Evolutionary conservation across 2,888 invertebrate genomes (phyloP).

Genomic region (Latrodectus elegans): DNA sequence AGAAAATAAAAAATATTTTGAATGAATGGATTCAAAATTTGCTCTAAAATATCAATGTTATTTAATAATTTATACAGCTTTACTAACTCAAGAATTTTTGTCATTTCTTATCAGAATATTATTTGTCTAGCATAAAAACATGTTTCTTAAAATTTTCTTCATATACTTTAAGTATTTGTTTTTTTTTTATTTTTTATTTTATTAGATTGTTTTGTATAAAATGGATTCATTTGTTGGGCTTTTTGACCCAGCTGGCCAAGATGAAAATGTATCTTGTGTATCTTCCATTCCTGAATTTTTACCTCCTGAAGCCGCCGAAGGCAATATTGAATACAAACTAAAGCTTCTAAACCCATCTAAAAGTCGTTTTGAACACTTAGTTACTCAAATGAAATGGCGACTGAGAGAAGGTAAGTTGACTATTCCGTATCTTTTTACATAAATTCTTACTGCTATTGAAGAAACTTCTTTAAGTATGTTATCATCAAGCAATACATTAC

Average conservation of each 20-base stretch:
- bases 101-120: too few relatives aligned
- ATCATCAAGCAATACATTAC: neutral
- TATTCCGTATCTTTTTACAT: neutral
- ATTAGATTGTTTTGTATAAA: neutral
- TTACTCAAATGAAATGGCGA: constrained; percentile 99
- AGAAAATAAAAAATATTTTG: too few relatives aligned
- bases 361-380: constrained; percentile 93
- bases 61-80: too few relatives aligned
- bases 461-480: neutral
- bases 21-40: too few relatives aligned
- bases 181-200: too few relatives aligned
- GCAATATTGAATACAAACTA: constrained; percentile 96
- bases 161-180: too few relatives aligned
- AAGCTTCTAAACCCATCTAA: constrained; percentile 94
- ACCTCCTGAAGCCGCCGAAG: constrained; percentile 93
- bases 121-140: too few relatives aligned
- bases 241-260: constrained; percentile 67
- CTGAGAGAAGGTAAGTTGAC: constrained; percentile 82
- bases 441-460: neutral
- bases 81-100: too few relatives aligned
- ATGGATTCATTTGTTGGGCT: constrained; percentile 69
- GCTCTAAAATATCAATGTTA: too few relatives aligned
- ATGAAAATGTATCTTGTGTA: constrained; percentile 34
- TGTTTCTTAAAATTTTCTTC: too few relatives aligned
- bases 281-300: constrained; percentile 74